Evolutionary conservation across 2,888 invertebrate species (phyloP), one percentile per base, ranked within the genome.

Genomic region (Standfussiana lucernea): DNA sequence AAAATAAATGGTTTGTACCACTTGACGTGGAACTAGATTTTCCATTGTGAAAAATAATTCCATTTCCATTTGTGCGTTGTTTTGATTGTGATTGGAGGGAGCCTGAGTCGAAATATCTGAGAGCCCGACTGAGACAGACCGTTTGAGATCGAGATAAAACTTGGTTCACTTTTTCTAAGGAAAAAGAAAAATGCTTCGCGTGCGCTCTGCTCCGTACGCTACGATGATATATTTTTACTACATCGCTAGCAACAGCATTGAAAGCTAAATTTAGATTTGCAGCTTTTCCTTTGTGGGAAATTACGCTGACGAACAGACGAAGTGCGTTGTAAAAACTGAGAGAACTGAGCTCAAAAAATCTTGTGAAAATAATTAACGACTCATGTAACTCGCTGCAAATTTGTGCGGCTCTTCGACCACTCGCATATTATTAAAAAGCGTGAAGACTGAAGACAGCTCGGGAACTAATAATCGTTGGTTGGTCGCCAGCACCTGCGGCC

Each of bases 141-240:
- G 72, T 47, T 79, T 53, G 67, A 83, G 75, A 85, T 82, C 50
- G 42, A 81, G 79, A 86, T 85, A 82, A 83, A 77, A 72, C 71
- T 77, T 69, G 64, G 81, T 87, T 84, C 70, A 76, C 69, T 80
- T 77, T 79, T 67, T 65, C 59, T 62, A 65, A 83, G 56, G 69
- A 80, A 85, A 89, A 84, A 85, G 88, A 89, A 85, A 62, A 82
- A 85, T 67, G 72, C 74, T 85, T 88, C 76, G 88, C 87, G 88
- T 88, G 88, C 70, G 65, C n/a, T 71, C 62, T 77, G 67, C 45
- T 80, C 72, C 66, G 77, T 83, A 53, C 67, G n/a, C 71, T 42
- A 76, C 75, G 69, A 81, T 85, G 72, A 76, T 87, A 85, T 86
- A 85, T 81, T 78, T 85, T 72, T 69, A 79, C 75, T 71, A 74